Base-by-base conservation (phyloP, 2,888 invertebrate genomes). In the Epirrita christyi region DNA sequence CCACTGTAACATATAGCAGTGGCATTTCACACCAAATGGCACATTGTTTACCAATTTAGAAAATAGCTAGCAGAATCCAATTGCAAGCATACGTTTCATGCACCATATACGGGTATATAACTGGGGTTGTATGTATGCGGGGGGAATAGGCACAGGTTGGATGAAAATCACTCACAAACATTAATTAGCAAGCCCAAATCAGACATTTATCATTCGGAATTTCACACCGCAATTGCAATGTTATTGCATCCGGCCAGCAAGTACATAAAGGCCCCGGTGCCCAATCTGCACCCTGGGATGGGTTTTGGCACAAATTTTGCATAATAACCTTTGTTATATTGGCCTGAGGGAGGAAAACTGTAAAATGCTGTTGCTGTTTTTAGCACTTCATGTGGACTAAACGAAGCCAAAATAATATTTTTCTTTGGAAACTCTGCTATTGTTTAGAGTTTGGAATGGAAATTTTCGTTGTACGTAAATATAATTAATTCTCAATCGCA, bases 271-370 rank as follows among this genome's bases (percentile, higher is more conserved):
- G 73, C 75, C 66, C 71, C 71, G 68, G 72, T 66, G 80, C 75
- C 77, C 80, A 81, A 83, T 78, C 4, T 79, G 76, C 77, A 74
- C 74, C 70, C 75, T 73, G 73, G 70, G 61, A 72, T 76, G 74
- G 73, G 77, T 84, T 86, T 85, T 86, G 85, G 86, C 86, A 85
- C 80, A 80, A 76, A 82, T 83, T 85, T 83, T 76, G 86, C 85
- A 85, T 86, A 86, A 85, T 84, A 83, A 80, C 78, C 77, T 77
- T 75, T 73, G 66, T 73, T 70, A 71, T 73, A 73, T 75, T 76
- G 77, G 75, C 79, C 77, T 65, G 75, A 72, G 73, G 71, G 76
- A 73, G 76, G 73, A 67, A 75, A 76, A 73, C 75, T 75, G 69
- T 68, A 70, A 73, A 76, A 73, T 70, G 59, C 52, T 64, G 65